Evolutionary conservation across 2,888 invertebrate species (phyloP).

Genomic region (Branchellion lobata): DNA sequence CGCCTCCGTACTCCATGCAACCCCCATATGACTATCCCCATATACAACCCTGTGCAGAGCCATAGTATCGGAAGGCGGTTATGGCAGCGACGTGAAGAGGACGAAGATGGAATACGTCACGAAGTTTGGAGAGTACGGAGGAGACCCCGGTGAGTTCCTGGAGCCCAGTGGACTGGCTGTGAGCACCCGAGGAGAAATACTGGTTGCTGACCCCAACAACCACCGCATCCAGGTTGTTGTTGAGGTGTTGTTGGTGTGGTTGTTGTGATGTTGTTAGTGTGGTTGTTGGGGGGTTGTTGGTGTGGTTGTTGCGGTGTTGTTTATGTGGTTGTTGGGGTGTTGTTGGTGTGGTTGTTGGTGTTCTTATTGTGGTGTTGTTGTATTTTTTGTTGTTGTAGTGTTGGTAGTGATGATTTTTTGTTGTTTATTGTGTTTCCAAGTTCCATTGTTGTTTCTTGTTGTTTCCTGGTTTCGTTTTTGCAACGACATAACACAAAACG

Average conservation of each 20-base stretch:
- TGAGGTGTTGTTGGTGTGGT: no score
- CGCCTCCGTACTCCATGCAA: no score
- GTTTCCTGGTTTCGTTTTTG: no score
- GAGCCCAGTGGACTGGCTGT: constrained; percentile 99
- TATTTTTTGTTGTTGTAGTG: no score
- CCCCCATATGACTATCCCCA: no score
- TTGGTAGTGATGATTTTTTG: not conserved
- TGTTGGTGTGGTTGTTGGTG: no score
- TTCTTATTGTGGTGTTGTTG: no score
- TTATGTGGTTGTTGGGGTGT: not conserved
- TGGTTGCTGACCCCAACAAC: constrained; percentile 94
- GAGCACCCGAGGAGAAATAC: constrained; percentile 97
- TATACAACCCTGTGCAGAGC: constrained; percentile 68
- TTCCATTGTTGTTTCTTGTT: no score
- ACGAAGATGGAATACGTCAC: constrained; percentile 99
- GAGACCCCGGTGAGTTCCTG: constrained; percentile 80
- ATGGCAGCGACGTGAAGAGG: constrained; percentile 84
- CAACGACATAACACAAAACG: no score
- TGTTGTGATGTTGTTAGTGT: no score
- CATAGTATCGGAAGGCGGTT: constrained; percentile 66
- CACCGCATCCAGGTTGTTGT: constrained; percentile 93
- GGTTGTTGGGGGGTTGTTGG: no score
- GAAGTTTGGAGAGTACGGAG: constrained; percentile 99
- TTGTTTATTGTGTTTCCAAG: no score
- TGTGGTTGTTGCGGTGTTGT: not conserved